These are phyloP conservation scores for Orchesellides sinensis DNA, from an alignment of 2,888 invertebrate genomes.

Conservation along the genomic window DNA sequence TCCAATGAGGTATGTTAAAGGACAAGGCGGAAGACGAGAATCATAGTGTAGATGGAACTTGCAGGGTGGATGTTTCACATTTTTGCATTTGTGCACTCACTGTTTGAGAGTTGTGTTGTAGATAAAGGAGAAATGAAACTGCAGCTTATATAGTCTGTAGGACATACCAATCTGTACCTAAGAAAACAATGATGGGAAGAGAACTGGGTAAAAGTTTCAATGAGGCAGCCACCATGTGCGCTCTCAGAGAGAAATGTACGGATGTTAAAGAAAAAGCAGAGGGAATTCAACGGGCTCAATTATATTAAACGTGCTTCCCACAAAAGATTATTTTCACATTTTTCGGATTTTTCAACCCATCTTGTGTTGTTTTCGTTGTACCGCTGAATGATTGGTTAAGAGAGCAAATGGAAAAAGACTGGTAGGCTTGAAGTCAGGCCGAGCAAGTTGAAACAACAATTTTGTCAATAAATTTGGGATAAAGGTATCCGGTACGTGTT, in stretches of 20 bases:
- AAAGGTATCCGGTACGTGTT: too few species aligned
- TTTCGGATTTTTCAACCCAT: constrained; percentile 25
- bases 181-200: too few species aligned
- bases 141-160: too few species aligned
- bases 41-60: too few species aligned
- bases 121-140: too few species aligned
- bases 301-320: constrained; percentile 16
- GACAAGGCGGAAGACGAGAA: neutral
- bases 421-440: too few species aligned
- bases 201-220: too few species aligned
- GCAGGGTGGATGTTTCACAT: neutral
- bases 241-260: neutral
- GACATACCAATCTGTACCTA: too few species aligned
- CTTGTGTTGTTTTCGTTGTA: constrained; percentile 2
- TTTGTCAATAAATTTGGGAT: too few species aligned
- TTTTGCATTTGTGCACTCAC: neutral
- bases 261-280: neutral
- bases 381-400: neutral
- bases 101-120: neutral
- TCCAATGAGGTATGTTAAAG: neutral
- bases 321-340: constrained; percentile 27
- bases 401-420: neutral
- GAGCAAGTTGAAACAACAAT: too few species aligned
- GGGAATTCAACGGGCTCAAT: neutral
- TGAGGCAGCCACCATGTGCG: too few species aligned